Evolutionary conservation across 2,888 invertebrate species (phyloP).

Genomic region (Pandemis corylana): DNA sequence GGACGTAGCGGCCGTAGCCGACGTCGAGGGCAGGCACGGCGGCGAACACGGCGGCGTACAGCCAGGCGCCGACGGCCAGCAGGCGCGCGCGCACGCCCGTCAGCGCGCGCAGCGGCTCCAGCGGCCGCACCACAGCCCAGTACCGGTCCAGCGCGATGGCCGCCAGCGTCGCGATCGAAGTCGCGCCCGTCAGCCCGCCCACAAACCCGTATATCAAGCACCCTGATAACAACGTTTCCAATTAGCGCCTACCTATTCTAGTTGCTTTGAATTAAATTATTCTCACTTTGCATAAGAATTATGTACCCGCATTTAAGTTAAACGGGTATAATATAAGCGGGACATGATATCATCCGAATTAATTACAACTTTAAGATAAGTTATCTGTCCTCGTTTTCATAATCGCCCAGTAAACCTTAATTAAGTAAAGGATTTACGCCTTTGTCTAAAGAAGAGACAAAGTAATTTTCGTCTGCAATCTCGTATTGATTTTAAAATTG

Average conservation of each 20-base stretch:
- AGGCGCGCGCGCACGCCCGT: slow-evolving; percentile 86
- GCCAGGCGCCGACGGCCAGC: slow-evolving; percentile 88
- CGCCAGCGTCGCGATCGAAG: slow-evolving; percentile 92
- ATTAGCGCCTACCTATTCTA: background rate
- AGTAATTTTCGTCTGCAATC: background rate
- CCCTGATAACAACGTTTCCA: slow-evolving; percentile 74
- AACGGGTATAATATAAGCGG: slow-evolving; percentile 10
- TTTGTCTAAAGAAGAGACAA: background rate
- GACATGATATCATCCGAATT: slow-evolving; percentile 1
- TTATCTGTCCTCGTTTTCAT: background rate
- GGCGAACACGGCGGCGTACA: slow-evolving; percentile 89
- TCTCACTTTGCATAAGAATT: slow-evolving; percentile 11
- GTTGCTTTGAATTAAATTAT: background rate
- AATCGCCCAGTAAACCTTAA: background rate
- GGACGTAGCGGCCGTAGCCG: slow-evolving; percentile 91
- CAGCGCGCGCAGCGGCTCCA: slow-evolving; percentile 87
- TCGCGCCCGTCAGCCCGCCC: slow-evolving; percentile 92
- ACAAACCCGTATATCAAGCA: slow-evolving; percentile 92
- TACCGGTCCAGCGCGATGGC: slow-evolving; percentile 93
- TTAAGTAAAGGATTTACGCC: background rate
- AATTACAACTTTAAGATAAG: slow-evolving; percentile 14
- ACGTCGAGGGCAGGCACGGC: slow-evolving; percentile 88
- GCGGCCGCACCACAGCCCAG: slow-evolving; percentile 91
- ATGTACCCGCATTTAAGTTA: background rate
- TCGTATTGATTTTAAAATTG: background rate